Conservation (phyloP, 2,113 vertebrate species). For the Calidris pugnax region DNA sequence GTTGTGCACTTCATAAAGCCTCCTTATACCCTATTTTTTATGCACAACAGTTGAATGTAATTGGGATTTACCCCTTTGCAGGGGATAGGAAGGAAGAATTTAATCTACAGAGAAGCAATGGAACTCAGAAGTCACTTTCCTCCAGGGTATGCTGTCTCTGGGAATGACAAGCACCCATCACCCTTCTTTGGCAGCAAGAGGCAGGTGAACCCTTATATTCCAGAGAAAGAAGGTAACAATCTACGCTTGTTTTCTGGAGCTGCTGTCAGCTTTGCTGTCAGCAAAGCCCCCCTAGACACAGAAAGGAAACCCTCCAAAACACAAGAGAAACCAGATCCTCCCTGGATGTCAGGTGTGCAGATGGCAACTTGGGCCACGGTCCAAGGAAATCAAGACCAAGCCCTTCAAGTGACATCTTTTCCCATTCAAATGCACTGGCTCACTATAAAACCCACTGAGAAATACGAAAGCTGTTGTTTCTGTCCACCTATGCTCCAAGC, state of each 20-base stretch:
- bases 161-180: neutral
- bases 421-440: neutral
- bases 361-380: neutral
- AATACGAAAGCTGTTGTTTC: neutral
- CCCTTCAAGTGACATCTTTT: neutral
- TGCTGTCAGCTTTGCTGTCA: neutral
- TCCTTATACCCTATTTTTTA: neutral
- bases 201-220: neutral
- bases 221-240: neutral
- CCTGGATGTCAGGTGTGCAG: neutral
- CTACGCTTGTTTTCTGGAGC: neutral
- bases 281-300: neutral
- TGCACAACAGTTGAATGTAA: neutral
- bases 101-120: neutral
- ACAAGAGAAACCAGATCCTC: neutral
- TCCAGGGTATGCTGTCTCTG: neutral
- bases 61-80: neutral
- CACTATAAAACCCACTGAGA: neutral
- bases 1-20: neutral
- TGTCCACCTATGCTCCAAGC: accelerated
- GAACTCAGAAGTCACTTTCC: neutral
- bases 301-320: neutral
- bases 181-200: neutral
- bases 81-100: neutral
- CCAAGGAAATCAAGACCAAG: neutral